Percentiles rank a stretch among this genome's conserved stretches.
Evolutionary conservation across 30 jellyfish, hydroid and myxozoan genomes (phyloP).

Genomic region (Cassiopea andromeda): DNA sequence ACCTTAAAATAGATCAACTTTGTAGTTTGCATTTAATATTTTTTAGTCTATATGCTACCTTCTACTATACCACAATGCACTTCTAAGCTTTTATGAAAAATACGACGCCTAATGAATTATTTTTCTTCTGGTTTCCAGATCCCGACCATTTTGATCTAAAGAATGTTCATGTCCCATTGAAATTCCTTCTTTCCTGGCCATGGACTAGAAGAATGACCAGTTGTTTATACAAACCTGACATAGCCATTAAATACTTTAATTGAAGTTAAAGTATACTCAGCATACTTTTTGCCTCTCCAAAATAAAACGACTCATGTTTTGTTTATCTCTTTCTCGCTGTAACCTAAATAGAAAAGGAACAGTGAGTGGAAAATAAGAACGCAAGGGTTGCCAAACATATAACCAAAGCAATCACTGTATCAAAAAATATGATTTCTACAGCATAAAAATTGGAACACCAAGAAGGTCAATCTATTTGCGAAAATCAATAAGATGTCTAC

Average conservation of each 20-base stretch:
- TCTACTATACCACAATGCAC: too few species aligned
- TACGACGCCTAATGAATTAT: too few species aligned
- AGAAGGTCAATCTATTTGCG: not conserved
- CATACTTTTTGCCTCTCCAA: slow-evolving; percentile 67
- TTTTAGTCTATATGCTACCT: too few species aligned
- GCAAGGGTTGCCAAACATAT: not conserved
- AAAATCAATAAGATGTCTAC: not conserved
- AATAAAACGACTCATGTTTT: slow-evolving; percentile 53
- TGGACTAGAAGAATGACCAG: not conserved
- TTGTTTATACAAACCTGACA: not conserved
- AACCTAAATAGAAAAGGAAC: slow-evolving; percentile 19
- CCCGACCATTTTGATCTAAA: too few species aligned
- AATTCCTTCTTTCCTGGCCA: not conserved
- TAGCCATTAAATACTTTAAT: not conserved
- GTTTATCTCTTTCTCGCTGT: slow-evolving; percentile 78
- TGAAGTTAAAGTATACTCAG: not conserved
- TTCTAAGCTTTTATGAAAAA: too few species aligned
- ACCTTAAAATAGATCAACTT: too few species aligned
- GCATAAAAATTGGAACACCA: not conserved
- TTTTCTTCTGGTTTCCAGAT: too few species aligned
- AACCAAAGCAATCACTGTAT: not conserved
- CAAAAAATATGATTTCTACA: not conserved
- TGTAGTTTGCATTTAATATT: too few species aligned
- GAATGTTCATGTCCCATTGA: too few species aligned
- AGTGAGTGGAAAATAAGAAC: not conserved